Conservation (phyloP, 2,113 vertebrate genomes). For the Stigmatopora nigra region DNA sequence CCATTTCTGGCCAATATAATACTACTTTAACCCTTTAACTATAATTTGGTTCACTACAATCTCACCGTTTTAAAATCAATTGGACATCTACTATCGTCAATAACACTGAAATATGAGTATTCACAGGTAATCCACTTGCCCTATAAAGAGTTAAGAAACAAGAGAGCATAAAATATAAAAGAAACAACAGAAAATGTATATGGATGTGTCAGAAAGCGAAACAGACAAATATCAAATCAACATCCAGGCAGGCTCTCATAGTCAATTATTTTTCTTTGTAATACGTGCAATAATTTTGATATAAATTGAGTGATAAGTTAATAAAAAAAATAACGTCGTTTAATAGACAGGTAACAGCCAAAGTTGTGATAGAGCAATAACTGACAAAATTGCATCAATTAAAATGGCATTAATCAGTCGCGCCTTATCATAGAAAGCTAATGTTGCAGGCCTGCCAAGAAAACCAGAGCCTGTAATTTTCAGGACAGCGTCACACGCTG, state of each 20-base stretch:
- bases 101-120: too few relatives aligned
- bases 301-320: neutral
- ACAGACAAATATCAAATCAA: neutral
- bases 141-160: too few relatives aligned
- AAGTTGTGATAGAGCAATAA: constrained; percentile 27
- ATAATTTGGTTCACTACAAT: too few relatives aligned
- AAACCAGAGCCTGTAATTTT: constrained; percentile 38
- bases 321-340: constrained; percentile 24
- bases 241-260: neutral
- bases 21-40: too few relatives aligned
- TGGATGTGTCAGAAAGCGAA: constrained; percentile 15
- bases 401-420: constrained; percentile 62
- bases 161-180: neutral
- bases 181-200: neutral
- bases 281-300: constrained; percentile 15
- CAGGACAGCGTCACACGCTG: constrained; percentile 31
- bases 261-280: constrained; percentile 11
- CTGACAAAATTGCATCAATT: constrained; percentile 53
- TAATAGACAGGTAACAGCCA: constrained; percentile 20
- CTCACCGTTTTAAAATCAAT: too few relatives aligned
- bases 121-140: too few relatives aligned
- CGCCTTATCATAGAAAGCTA: constrained; percentile 62
- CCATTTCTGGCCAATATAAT: too few relatives aligned
- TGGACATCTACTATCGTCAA: too few relatives aligned
- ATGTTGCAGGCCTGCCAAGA: constrained; percentile 46